Base-by-base conservation (phyloP, 2,113 vertebrate species). In the Dasyprocta punctata region DNA sequence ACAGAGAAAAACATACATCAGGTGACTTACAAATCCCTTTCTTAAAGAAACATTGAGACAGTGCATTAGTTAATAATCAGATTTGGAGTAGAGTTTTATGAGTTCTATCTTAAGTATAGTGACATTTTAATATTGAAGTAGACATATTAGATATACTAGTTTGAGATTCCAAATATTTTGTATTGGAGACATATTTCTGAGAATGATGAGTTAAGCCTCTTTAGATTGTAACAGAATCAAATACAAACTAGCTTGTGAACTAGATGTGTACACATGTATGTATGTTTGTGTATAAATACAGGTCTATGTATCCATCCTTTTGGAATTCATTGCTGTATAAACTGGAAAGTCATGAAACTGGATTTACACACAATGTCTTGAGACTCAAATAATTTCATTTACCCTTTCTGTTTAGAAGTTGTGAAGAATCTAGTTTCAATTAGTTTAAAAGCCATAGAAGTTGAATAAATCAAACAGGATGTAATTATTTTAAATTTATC, bases 21-120 rank as follows among this genome's bases (percentile, higher is more conserved):
- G 63, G 19, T 75, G 44, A 56, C 54, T 94, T 86, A 28, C 47
- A 84, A 36, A 49, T 47, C 26, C 83, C n/a, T 6, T 86, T 77
- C 41, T 83, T 95, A 83, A 86, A n/a, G 19, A 60, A 30, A 22
- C 49, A 60, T 26, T 80, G 22, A 33, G 38, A 58, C 20, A 81
- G 47, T 54, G n/a, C 41, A 69, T 63, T 1, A 38, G 77, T 54
- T 24, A 69, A 89, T 52, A 69, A 83, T 22, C 5, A 80, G 22
- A 65, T 81, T 89, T 13, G 14, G 47, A 5, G 19, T 67, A 8
- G 80, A 86, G 58, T n/a, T 56, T 61, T 78, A 75, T 78, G 33
- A 95, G 38, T 44, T 85, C 14, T 81, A 58, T 78, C 88, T 93
- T 91, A 80, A 80, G 83, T 71, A 61, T 44, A 69, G 33, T 69